Evolutionary conservation across 2,113 vertebrate species (phyloP), one percentile per base, ranked within the genome.

Genomic region (Chunga burmeisteri): DNA sequence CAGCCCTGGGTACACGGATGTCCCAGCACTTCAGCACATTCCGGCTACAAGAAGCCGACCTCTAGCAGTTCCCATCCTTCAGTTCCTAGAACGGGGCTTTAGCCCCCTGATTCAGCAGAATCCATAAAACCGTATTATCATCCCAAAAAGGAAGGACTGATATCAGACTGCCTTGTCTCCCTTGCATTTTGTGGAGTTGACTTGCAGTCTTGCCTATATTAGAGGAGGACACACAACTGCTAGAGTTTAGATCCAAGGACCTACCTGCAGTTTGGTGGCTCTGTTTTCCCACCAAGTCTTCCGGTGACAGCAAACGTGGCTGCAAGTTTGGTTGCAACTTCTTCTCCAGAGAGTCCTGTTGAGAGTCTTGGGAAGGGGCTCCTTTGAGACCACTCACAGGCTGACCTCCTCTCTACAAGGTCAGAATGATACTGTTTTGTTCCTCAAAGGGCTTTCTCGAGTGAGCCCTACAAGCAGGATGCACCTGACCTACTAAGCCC

Each of bases 251-350:
- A 50, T 19, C 30, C 71, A 29, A 86, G 19, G 27, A 63, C 58
- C 14, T 66, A 97, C 97, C 97, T 92, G 81, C 16, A 49, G 26
- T 70, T 47, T 52, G 40, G 59, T 53, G 58, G 44, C n/a, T 52
- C 75, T 15, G 4, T 63, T 61, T 68, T 67, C 94, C 79, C 17
- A 66, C 22, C 40, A 95, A 85, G 49, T 90, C 86, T 74, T 82
- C 81, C 46, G 95, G 86, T 61, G 82, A 88, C 42, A 96, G 94
- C 77, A 97, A 75, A n/a, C 2, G 16, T 13, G 46, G n/a, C 73
- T 72, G 59, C 12, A 86, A 21, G 21, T 58, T 34, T 58, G 75
- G 70, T 25, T 0, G 47, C 59, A 70, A 38, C 36, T 83, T 75
- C 67, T 56, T 59, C 50, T 67, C 17, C 61, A 44, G 4, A 19